Conservation (phyloP, 2,888 invertebrate genomes). For the Sminthurides aquaticus region DNA sequence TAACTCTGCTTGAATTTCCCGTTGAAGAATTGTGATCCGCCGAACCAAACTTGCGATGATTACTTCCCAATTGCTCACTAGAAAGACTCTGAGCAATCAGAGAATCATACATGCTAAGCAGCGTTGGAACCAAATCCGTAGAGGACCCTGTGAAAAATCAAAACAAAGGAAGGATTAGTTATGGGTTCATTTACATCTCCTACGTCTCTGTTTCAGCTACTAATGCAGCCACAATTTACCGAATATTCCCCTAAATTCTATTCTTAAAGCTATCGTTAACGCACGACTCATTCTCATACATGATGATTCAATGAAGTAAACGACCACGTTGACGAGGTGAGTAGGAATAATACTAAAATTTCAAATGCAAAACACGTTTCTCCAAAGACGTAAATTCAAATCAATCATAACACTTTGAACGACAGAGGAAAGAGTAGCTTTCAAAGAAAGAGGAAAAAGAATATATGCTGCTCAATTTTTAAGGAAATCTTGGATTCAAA, state of each 20-base stretch:
- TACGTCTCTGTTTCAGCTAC: neutral
- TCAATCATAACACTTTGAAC: neutral
- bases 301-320: neutral
- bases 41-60: neutral
- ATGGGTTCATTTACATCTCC: no score
- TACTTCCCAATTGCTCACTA: slow-evolving; percentile 11
- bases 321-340: neutral
- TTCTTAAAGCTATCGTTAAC: slow-evolving; percentile 1
- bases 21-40: neutral
- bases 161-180: slow-evolving; percentile 44
- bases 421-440: no score
- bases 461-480: no score
- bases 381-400: neutral
- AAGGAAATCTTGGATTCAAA: no score
- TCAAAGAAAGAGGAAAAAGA: no score
- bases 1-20: neutral
- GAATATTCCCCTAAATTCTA: neutral
- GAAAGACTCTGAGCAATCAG: slow-evolving; percentile 50
- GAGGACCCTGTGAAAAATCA: slow-evolving; percentile 68
- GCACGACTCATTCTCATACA: neutral
- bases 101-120: slow-evolving; percentile 80
- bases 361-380: neutral
- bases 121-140: slow-evolving; percentile 70
- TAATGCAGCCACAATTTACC: neutral
- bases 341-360: neutral